Evolutionary conservation across 2,797 vertebrate species (phyloP), one percentile per base, ranked within the genome.

Genomic region (Myotis daubentonii): DNA sequence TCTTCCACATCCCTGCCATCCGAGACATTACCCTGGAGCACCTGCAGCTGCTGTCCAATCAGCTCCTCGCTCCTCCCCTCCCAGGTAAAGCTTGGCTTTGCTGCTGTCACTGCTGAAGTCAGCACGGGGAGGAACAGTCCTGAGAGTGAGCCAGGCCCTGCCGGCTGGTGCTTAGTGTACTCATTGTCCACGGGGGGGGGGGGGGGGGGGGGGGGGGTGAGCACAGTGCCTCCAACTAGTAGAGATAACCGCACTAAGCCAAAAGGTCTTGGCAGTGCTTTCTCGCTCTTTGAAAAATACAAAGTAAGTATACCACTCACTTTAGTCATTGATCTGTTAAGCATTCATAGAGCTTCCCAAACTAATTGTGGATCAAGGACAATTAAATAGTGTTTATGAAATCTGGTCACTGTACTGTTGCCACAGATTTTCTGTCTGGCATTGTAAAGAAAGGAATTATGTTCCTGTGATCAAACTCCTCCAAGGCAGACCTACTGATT

Each of bases 1-100:
- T 99, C 72, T 99, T 99, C 96, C 99, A 99, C 97, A 99, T 99
- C 94, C 99, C 99, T 12, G 99, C 99, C 19, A 98, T 99, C 94
- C 98, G 99, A 9, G 99, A 99, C 95, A 99, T 99, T 97, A 99
- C 99, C 13, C 98, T 99, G 97, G 99, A 99, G 96, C 99, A 99
- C 96, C 98, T 99, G 95, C 99, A 99, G 98, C 98, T 99, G 94
- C 98, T 99, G 51, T 99, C 99, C 94, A 99, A 99, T 98, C 99
- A 99, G 96, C 99, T 99, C 36, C 98, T 99, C 38, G 99, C 99
- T 68, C 99, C 99, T 1, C 99, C 99, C 53, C 99, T 99, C 53
- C 99, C 99, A 96, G 99, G 99, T 99, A 97, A 98, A 3, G 57
- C 8, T 3, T 5, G 11, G 41, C 87, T 92, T 82, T n/a, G 33